Conservation (phyloP, 2,888 invertebrate genomes). For the Watsonalla cultraria region DNA sequence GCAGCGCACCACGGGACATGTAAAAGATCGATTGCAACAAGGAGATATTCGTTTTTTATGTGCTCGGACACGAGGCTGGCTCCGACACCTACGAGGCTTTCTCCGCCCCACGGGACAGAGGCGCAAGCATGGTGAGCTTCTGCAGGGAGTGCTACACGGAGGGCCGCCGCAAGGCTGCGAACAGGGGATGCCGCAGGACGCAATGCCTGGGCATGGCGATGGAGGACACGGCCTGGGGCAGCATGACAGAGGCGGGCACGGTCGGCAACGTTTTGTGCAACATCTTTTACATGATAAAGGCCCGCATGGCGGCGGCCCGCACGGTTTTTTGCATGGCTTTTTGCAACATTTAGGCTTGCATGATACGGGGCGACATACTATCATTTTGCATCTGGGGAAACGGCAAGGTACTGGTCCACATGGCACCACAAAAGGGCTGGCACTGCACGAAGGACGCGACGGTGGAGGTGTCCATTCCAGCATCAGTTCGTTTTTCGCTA, state of each 20-base stretch:
- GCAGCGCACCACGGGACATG: constrained; percentile 52
- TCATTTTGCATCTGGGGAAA: constrained; percentile 48
- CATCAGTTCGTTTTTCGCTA: constrained; percentile 67
- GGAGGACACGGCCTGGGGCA: constrained; percentile 12
- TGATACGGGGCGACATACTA: constrained; percentile 13
- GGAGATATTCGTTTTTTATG: constrained; percentile 53
- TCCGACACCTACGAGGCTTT: constrained; percentile 37
- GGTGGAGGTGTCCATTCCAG: constrained; percentile 70
- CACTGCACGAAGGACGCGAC: constrained; percentile 34
- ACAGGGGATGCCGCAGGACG: constrained; percentile 3
- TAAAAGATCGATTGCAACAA: constrained; percentile 49
- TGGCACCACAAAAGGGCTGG: constrained; percentile 27
- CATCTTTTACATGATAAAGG: constrained; percentile 25
- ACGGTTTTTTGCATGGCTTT: constrained; percentile 13
- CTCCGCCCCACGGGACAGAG: constrained; percentile 53
- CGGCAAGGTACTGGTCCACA: constrained; percentile 29
- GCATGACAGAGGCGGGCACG: constrained; percentile 6
- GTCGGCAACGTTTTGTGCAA: constrained; percentile 27
- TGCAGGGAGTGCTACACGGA: constrained; percentile 29
- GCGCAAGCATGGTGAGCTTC: constrained; percentile 50
- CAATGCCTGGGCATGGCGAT: constrained; percentile 3
- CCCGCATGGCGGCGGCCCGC: constrained; percentile 13
- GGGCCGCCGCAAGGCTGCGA: constrained; percentile 11
- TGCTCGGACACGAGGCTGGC: constrained; percentile 49
- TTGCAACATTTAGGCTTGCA: constrained; percentile 13